Base-by-base conservation (phyloP, 2,113 vertebrate genomes). In the Urocolius indicus region DNA sequence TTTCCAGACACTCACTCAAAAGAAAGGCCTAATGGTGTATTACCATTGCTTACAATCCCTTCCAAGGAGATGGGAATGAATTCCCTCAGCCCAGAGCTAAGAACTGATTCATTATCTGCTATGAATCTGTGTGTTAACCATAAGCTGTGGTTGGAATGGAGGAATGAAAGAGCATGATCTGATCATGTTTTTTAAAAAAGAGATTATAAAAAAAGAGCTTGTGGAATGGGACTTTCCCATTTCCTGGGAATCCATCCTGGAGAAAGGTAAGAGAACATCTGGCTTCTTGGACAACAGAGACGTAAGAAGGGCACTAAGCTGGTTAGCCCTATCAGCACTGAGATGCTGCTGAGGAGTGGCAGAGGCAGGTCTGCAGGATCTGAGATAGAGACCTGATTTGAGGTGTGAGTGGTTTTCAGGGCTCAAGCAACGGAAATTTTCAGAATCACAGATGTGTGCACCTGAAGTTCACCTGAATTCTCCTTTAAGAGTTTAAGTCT, bases 301-400 rank as follows among this genome's bases (percentile, higher is more conserved):
- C 0, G 0, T 45, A 49, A 59, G 30, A 76, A n/a, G 29, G 30
- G 17, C 11, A 43, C 15, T 12, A 23, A 45, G 36, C 27, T 45
- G 23, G 16, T 69, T 41, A 26, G 29, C 41, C 29, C 32, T 24
- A 5, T 59, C 26, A 66, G 67, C 58, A 49, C 19, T 1, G 9
- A 43, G 38, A 29, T 59, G 36, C 36, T 45, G n/a, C 23, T 48
- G 45, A 7, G 21, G 10, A 71, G 48, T 1, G 1, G 43, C 19
- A 71, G 17, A 55, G 22, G 26, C 38, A 85, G 58, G 14, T 66
- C 45, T 51, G 46, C 26, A 43, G 16, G 48, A 54, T 48, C 43
- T 30, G 34, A 65, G 49, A 19, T 48, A 75, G 65, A 78, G 63
- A 59, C 26, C 34, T 49, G 34, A 4, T 55, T 67, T 4, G 24